Evolutionary conservation across 2,888 invertebrate species (phyloP).

Genomic region (Trachelus troglodyta): DNA sequence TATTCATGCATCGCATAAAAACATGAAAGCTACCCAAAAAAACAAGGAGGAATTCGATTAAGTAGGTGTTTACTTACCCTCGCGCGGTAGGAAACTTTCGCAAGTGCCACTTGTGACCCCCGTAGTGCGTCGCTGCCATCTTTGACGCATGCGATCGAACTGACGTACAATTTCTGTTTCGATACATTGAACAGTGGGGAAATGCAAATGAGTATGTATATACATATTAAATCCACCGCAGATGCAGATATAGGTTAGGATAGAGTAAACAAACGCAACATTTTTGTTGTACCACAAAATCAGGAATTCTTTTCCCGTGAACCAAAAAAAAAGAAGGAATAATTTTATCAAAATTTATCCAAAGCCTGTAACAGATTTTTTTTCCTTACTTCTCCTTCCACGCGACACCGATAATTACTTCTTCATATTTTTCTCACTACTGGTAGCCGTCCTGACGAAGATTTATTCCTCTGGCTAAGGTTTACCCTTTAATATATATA

Average conservation of each 20-base stretch:
- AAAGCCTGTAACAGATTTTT: not conserved
- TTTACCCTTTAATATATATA: not conserved
- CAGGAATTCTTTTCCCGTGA: not conserved
- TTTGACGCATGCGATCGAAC: too few species aligned
- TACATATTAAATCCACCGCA: not conserved
- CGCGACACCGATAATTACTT: not conserved
- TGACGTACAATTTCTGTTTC: slow-evolving; percentile 10
- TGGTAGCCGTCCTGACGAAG: not conserved
- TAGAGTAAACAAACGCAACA: not conserved
- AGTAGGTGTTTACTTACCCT: too few species aligned
- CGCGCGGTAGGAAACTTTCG: too few species aligned
- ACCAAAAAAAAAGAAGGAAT: not conserved
- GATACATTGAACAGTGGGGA: slow-evolving; percentile 10
- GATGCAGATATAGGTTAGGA: not conserved
- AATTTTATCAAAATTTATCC: not conserved
- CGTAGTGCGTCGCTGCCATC: too few species aligned
- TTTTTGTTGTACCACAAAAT: too few species aligned
- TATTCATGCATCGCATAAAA: too few species aligned
- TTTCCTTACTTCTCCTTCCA: not conserved
- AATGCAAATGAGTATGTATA: slow-evolving; percentile 10
- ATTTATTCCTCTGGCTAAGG: not conserved
- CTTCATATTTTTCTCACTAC: not conserved
- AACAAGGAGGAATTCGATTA: too few species aligned
- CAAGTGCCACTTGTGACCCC: too few species aligned
- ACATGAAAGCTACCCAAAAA: too few species aligned